Percentiles rank a stretch among this genome's conserved stretches.
Conservation (phyloP, 2,888 invertebrate genomes). For the Halocaridina rubra region DNA sequence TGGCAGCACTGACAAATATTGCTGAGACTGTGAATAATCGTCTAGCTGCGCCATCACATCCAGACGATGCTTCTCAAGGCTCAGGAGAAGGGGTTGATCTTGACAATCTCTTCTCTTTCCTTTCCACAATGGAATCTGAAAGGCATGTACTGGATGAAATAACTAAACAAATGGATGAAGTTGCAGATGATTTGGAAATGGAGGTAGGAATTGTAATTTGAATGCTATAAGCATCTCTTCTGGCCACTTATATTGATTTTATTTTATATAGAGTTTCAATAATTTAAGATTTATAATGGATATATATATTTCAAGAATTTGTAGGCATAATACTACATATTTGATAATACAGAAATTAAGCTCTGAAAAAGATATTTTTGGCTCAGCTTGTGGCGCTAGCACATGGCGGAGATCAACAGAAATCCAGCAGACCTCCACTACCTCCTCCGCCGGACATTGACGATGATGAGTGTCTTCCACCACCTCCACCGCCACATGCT, state of each 20-base stretch:
- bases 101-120: conserved; percentile 89
- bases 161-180: conserved; percentile 84
- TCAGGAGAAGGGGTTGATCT: conserved; percentile 75
- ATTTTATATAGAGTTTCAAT: no score
- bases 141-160: conserved; percentile 83
- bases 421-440: not conserved
- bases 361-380: no score
- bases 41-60: conserved; percentile 67
- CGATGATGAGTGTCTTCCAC: conserved; percentile 41
- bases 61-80: conserved; percentile 62
- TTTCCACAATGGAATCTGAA: conserved; percentile 80
- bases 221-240: not conserved
- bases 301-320: no score
- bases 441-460: no score
- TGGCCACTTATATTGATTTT: no score
- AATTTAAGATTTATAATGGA: no score
- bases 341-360: no score
- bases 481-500: conserved; percentile 66
- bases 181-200: conserved; percentile 84
- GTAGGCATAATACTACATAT: no score
- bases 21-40: conserved; percentile 79
- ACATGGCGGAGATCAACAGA: not conserved
- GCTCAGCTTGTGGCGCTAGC: conserved; percentile 41
- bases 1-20: conserved; percentile 79
- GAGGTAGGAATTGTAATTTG: conserved; percentile 77